phyloP scores from a whole-genome alignment of 2,797 vertebrate genomes.

The Galaxias olidus region DNA sequence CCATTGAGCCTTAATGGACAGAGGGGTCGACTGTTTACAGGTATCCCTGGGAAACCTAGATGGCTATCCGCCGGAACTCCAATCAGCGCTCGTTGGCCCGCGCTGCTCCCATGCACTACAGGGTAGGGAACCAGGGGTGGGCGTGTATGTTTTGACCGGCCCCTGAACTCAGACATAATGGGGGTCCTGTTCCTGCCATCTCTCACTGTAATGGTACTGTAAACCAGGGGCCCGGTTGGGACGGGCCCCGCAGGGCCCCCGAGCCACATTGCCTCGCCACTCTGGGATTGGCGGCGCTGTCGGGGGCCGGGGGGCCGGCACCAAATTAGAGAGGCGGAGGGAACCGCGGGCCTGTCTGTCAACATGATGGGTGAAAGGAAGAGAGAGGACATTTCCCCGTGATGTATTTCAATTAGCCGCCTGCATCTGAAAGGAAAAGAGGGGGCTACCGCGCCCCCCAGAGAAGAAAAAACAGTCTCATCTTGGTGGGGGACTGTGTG shows the following conservation, averaged over 20 bases:
- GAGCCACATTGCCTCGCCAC: constrained; percentile 39
- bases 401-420: constrained; percentile 89
- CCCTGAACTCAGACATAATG: constrained; percentile 68
- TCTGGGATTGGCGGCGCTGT: constrained; percentile 59
- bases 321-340: constrained; percentile 68
- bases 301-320: constrained; percentile 52
- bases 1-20: background rate
- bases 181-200: constrained; percentile 66
- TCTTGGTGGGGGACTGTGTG: background rate
- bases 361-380: constrained; percentile 88
- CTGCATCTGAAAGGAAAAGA: constrained; percentile 3
- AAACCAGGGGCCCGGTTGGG: constrained; percentile 47
- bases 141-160: constrained; percentile 57
- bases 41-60: background rate
- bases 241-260: background rate
- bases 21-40: background rate
- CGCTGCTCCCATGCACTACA: constrained; percentile 2
- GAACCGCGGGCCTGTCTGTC: constrained; percentile 77
- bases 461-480: background rate
- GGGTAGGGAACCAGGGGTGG: too few relatives aligned
- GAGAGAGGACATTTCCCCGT: constrained; percentile 84
- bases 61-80: background rate
- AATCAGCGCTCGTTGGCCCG: background rate
- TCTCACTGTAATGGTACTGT: constrained; percentile 69
- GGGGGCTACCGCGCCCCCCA: background rate